Percentiles rank a stretch among this genome's conserved stretches.
Evolutionary conservation across 2,797 vertebrate genomes (phyloP).

Genomic region (Phylloscopus collybita): DNA sequence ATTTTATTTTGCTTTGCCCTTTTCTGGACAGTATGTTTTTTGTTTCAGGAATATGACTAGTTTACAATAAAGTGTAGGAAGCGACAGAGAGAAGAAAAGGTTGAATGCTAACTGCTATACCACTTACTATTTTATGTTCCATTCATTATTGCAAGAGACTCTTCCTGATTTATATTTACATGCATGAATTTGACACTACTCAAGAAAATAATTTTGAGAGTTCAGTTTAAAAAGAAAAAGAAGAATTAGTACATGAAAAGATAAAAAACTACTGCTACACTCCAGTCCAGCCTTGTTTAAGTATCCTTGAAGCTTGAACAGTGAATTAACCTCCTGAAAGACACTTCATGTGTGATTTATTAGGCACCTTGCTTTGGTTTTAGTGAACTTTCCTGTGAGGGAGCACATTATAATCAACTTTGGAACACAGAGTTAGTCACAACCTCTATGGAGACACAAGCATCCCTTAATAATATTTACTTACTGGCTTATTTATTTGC

Average conservation of each 20-base stretch:
- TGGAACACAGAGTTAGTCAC: not conserved
- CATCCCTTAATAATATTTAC: conserved; percentile 18
- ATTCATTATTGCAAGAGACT: not conserved
- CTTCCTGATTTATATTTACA: not conserved
- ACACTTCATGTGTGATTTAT: not conserved
- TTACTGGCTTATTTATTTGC: conserved; percentile 58
- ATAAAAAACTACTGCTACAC: not conserved
- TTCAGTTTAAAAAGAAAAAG: not conserved
- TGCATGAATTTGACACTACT: not conserved
- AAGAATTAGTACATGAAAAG: not conserved
- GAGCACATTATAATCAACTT: not conserved
- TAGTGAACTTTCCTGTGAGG: not conserved
- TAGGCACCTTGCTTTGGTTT: not conserved
- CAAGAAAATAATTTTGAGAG: not conserved
- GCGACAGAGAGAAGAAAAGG: conserved; percentile 2
- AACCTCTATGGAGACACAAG: not conserved
- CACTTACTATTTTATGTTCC: not conserved
- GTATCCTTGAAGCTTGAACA: not conserved
- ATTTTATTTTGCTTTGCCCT: not conserved
- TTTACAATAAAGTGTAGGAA: not conserved
- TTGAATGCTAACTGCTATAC: not conserved
- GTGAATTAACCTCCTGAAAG: conserved; percentile 1
- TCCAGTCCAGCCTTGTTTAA: not conserved
- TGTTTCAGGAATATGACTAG: not conserved
- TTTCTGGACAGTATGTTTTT: conserved; percentile 5